phyloP scores from a whole-genome alignment of 2,888 invertebrate genomes.

The Lathronympha strigana region DNA sequence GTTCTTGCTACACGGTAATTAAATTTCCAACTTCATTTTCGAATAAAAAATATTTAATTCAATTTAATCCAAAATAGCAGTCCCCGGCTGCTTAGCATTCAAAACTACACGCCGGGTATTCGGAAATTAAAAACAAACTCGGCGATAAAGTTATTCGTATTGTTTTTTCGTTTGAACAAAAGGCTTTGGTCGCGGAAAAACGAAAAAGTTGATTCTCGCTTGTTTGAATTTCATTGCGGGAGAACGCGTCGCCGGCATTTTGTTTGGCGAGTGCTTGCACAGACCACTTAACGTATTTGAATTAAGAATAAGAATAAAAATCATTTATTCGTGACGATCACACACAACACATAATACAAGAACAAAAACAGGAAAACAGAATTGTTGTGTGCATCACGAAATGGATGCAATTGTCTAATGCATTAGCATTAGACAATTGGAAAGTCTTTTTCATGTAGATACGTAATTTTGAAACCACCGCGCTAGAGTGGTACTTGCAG shows the following conservation, averaged over 20 bases:
- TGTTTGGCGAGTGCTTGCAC: too few relatives aligned
- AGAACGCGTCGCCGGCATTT: neutral
- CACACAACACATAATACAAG: too few relatives aligned
- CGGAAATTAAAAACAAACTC: constrained; percentile 36
- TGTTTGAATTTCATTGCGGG: constrained; percentile 27
- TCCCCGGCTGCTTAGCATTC: constrained; percentile 13
- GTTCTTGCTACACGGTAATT: constrained; percentile 15
- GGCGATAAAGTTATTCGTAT: constrained; percentile 24
- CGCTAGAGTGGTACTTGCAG: too few relatives aligned
- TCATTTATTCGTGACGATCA: too few relatives aligned
- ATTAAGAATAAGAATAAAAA: too few relatives aligned
- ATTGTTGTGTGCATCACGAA: too few relatives aligned
- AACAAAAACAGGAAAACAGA: too few relatives aligned
- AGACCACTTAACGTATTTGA: too few relatives aligned
- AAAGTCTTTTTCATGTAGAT: too few relatives aligned
- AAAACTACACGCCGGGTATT: constrained; percentile 23
- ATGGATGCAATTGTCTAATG: too few relatives aligned
- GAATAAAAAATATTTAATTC: constrained; percentile 22
- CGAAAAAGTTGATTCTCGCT: constrained; percentile 20
- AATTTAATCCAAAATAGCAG: constrained; percentile 19
- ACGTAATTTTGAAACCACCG: too few relatives aligned
- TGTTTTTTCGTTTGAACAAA: constrained; percentile 33
- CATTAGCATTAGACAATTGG: too few relatives aligned
- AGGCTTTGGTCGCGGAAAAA: neutral
- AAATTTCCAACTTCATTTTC: constrained; percentile 26